phyloP scores from a whole-genome alignment of 1,140 invertebrate genomes.

The Delia radicum region DNA sequence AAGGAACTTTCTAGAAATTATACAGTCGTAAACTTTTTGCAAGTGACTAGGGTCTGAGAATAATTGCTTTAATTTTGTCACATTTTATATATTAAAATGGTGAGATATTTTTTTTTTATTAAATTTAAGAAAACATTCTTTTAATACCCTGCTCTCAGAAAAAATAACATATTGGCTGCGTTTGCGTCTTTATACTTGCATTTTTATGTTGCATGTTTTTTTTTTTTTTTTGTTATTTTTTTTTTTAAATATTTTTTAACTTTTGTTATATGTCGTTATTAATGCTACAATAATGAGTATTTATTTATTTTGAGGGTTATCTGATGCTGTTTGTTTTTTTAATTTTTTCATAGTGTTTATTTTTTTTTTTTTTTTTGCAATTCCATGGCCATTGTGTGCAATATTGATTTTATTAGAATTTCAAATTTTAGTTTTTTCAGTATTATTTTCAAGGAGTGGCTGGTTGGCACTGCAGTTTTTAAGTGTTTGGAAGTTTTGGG shows the following conservation, averaged over 20 bases:
- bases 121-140: neutral
- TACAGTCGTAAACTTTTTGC: too few relatives aligned
- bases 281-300: slow-evolving; percentile 5
- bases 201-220: slow-evolving; percentile 1
- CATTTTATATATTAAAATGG: too few relatives aligned
- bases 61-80: too few relatives aligned
- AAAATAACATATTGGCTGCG: neutral
- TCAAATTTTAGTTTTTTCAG: neutral
- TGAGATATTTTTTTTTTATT: too few relatives aligned
- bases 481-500: neutral
- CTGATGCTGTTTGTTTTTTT: neutral
- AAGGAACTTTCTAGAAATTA: too few relatives aligned
- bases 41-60: too few relatives aligned
- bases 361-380: neutral
- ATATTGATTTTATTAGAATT: slow-evolving; percentile 22
- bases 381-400: slow-evolving; percentile 10
- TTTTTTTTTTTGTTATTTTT: neutral
- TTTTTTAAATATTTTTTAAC: neutral
- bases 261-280: neutral
- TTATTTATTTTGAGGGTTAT: slow-evolving; percentile 19
- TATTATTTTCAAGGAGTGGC: slow-evolving; percentile 15
- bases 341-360: neutral
- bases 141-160: neutral
- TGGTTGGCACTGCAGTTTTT: slow-evolving; percentile 2
- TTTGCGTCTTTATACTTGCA: neutral